Conservation (phyloP, 2,113 vertebrate genomes). For the Rynchops niger region DNA sequence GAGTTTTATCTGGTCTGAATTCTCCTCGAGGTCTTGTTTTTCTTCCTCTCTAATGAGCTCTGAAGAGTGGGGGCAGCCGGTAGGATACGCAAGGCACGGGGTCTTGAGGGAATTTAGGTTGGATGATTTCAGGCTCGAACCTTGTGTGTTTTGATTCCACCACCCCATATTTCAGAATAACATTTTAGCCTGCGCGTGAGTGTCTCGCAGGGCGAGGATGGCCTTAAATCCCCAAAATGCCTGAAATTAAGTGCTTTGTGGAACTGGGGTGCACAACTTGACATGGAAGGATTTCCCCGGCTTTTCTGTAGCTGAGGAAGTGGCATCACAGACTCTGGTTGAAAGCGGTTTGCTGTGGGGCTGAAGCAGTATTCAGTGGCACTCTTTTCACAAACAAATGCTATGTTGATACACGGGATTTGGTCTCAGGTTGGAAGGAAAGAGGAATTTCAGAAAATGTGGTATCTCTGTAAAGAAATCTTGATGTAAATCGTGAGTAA, state of each 20-base stretch:
- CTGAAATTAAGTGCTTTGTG: neutral
- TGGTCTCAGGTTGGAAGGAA: neutral
- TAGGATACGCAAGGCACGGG: neutral
- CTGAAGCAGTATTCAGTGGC: neutral
- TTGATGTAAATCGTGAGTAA: neutral
- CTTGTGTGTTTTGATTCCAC: neutral
- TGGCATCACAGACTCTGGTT: neutral
- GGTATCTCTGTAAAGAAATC: neutral
- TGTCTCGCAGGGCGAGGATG: neutral
- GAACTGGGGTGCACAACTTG: neutral
- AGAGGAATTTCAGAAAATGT: neutral
- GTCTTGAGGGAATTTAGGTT: neutral
- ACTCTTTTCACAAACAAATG: neutral
- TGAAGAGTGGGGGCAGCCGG: neutral
- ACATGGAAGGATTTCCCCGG: neutral
- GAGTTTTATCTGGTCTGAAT: neutral
- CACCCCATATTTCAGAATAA: neutral
- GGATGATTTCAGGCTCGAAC: neutral
- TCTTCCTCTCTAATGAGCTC: neutral
- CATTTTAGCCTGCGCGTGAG: neutral
- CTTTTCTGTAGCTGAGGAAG: neutral
- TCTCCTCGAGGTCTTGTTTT: neutral
- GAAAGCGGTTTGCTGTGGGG: neutral
- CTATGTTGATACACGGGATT: neutral
- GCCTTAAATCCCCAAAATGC: neutral